Evolutionary conservation across 2,113 vertebrate species (phyloP).

Genomic region (Gasterosteus aculeatus): DNA sequence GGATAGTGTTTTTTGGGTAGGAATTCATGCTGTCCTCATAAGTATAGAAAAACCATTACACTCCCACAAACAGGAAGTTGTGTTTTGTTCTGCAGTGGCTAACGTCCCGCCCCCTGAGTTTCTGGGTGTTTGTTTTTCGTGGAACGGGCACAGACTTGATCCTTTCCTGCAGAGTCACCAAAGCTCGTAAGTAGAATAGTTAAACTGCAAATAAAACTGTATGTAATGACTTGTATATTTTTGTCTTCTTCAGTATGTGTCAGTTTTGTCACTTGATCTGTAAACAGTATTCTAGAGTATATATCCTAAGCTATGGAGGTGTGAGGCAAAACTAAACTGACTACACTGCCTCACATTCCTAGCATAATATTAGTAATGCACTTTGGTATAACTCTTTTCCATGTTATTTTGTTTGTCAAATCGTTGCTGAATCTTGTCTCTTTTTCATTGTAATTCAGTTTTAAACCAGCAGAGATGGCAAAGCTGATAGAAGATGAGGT

Average conservation of each 20-base stretch:
- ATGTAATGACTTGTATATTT: background rate
- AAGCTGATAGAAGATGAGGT: conserved; percentile 38
- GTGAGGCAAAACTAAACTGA: background rate
- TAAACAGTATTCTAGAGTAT: background rate
- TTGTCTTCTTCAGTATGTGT: background rate
- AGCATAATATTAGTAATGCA: background rate
- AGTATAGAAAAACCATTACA: background rate
- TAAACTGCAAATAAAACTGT: background rate
- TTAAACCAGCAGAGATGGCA: conserved; percentile 17
- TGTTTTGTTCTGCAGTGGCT: background rate
- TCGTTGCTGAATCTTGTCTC: no score
- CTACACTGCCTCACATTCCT: background rate
- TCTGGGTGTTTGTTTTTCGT: background rate
- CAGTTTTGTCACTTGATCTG: background rate
- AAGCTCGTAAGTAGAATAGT: conserved; percentile 16
- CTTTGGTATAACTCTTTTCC: background rate
- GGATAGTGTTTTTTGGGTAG: no score
- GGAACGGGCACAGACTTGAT: background rate
- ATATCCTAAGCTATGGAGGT: background rate
- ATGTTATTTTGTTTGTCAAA: background rate
- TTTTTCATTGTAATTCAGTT: background rate
- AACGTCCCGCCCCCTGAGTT: background rate
- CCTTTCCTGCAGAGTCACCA: conserved; percentile 16
- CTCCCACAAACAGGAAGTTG: background rate
- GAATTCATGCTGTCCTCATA: background rate